Conservation (phyloP, 1,140 invertebrate species). For the Lasaia peninsularis region DNA sequence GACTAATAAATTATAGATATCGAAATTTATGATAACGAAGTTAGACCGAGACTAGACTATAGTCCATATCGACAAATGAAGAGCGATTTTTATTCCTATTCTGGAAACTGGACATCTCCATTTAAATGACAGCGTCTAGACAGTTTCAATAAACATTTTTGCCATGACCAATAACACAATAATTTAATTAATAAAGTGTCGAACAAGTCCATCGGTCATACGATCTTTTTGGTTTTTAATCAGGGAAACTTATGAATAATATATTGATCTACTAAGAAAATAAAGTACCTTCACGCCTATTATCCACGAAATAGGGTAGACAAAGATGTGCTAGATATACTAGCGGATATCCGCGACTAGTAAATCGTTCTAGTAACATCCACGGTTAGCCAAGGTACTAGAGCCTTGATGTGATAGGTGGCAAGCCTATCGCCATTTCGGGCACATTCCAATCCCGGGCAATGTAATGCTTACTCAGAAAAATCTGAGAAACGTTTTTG, state of each 20-base stretch:
- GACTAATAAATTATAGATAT: too few species aligned
- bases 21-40: not conserved
- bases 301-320: too few species aligned
- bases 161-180: not conserved
- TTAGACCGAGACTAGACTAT: not conserved
- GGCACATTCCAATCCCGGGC: too few species aligned
- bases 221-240: not conserved
- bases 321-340: too few species aligned
- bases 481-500: too few species aligned
- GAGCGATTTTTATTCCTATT: slow-evolving; percentile 3
- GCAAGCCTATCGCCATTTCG: too few species aligned
- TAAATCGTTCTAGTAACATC: too few species aligned
- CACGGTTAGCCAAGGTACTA: too few species aligned
- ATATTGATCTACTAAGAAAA: not conserved
- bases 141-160: slow-evolving; percentile 18
- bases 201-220: not conserved
- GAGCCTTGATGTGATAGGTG: too few species aligned
- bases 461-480: too few species aligned
- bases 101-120: not conserved
- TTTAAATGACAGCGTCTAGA: slow-evolving; percentile 15
- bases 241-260: not conserved
- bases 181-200: slow-evolving; percentile 5
- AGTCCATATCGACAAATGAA: not conserved
- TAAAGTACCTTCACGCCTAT: too few species aligned
- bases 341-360: too few species aligned